These are phyloP conservation scores for Agelas oroides DNA, from an alignment of 37 sponge, comb jelly and placozoan genomes.

Conservation along the genomic window DNA sequence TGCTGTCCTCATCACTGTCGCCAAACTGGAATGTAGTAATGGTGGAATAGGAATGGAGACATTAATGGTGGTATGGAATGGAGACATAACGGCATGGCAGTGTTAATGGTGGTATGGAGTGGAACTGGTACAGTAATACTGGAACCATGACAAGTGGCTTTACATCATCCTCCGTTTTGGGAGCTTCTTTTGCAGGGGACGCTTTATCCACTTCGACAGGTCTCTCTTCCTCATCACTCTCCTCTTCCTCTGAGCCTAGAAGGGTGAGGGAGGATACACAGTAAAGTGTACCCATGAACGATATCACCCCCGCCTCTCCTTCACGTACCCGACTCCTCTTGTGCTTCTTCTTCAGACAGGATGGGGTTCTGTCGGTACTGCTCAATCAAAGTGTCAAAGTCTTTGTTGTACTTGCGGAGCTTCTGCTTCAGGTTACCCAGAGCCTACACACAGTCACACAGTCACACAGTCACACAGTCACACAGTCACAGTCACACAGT, in stretches of 20 bases:
- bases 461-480: too few relatives aligned
- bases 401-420: slow-evolving; percentile 93
- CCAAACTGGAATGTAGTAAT: slow-evolving; percentile 1
- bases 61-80: too few relatives aligned
- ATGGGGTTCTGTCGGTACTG: slow-evolving; percentile 79
- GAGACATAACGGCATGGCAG: background rate
- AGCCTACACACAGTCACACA: slow-evolving; percentile 49
- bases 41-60: too few relatives aligned
- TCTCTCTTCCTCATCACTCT: background rate
- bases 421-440: slow-evolving; percentile 87
- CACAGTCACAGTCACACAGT: background rate
- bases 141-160: background rate
- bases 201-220: background rate
- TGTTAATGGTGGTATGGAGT: too few relatives aligned
- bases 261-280: too few relatives aligned
- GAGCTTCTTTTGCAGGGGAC: slow-evolving; percentile 11
- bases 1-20: slow-evolving; percentile 57
- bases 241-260: slow-evolving; percentile 12
- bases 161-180: background rate
- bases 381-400: slow-evolving; percentile 78
- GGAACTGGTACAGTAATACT: too few relatives aligned
- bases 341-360: slow-evolving; percentile 74
- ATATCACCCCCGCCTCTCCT: too few relatives aligned
- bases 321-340: slow-evolving; percentile 45
- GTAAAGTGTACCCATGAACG: too few relatives aligned